phyloP scores from a whole-genome alignment of 1,140 invertebrate species.

The Adoxophyes honmai region DNA sequence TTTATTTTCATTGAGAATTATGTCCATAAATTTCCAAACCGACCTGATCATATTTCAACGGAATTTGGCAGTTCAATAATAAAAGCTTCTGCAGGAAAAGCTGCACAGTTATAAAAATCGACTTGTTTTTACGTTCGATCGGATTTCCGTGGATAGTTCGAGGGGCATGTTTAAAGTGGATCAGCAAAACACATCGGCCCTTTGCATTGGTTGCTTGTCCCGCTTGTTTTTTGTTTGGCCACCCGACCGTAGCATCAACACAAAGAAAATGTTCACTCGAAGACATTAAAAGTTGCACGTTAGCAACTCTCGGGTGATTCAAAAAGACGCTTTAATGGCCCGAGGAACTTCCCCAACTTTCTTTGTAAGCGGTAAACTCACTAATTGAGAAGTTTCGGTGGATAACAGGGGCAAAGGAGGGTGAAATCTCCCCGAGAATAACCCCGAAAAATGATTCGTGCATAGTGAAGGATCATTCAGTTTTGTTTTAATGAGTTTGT shows the following conservation, averaged over 20 bases:
- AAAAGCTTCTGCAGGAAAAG: no score
- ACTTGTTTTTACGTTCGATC: no score
- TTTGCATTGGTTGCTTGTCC: neutral
- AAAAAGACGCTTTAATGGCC: constrained; percentile 51
- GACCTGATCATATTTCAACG: no score
- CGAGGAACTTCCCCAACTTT: constrained; percentile 40
- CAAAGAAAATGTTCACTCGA: constrained; percentile 33
- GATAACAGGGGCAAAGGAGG: constrained; percentile 18
- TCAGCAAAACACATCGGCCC: no score
- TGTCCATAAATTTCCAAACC: no score
- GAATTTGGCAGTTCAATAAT: no score
- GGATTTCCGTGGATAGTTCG: no score
- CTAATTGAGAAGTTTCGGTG: constrained; percentile 53
- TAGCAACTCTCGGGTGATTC: constrained; percentile 36
- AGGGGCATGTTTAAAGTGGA: no score
- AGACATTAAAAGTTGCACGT: constrained; percentile 58
- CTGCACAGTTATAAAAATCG: no score
- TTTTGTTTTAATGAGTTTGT: neutral
- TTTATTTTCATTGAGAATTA: no score
- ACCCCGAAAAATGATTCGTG: neutral
- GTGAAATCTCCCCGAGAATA: neutral
- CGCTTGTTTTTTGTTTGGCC: constrained; percentile 29
- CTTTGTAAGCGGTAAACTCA: constrained; percentile 44
- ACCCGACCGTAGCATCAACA: constrained; percentile 27
- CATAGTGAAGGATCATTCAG: neutral